These are phyloP conservation scores for Phocoena phocoena DNA, from an alignment of 2,113 vertebrate genomes.

Conservation along the genomic window DNA sequence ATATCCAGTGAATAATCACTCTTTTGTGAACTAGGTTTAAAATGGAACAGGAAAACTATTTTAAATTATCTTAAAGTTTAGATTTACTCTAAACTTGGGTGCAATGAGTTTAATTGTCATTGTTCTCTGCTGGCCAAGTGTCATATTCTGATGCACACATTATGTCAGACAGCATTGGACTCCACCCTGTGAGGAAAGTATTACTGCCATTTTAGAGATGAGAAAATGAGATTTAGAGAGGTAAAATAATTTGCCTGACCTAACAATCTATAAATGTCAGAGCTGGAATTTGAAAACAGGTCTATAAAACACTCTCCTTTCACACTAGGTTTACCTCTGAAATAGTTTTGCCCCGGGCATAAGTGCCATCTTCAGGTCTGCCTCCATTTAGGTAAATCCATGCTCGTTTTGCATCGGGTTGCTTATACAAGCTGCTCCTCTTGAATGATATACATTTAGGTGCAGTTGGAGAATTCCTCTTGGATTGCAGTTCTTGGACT, in stretches of 20 bases:
- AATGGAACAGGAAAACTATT: background rate
- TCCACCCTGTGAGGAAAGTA: background rate
- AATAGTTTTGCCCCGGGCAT: conserved; percentile 72
- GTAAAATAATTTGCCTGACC: background rate
- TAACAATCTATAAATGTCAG: background rate
- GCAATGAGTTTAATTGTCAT: background rate
- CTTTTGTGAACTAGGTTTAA: conserved; percentile 8
- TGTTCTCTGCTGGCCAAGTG: background rate
- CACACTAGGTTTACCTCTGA: conserved; percentile 66
- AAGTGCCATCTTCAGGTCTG: conserved; percentile 38
- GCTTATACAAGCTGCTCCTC: conserved; percentile 59
- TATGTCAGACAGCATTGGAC: background rate
- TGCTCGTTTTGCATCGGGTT: conserved; percentile 69
- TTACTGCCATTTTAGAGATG: background rate
- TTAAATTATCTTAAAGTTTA: background rate
- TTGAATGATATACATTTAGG: background rate
- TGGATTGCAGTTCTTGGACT: conserved; percentile 63
- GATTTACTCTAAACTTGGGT: background rate
- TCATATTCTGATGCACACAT: background rate
- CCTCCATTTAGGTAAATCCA: conserved; percentile 73
- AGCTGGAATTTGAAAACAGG: background rate
- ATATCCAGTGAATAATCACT: background rate
- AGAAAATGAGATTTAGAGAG: background rate
- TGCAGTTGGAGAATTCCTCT: conserved; percentile 31
- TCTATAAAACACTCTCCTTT: background rate